Base-by-base conservation (phyloP, 1,140 invertebrate genomes). In the Drosophila grimshawi region DNA sequence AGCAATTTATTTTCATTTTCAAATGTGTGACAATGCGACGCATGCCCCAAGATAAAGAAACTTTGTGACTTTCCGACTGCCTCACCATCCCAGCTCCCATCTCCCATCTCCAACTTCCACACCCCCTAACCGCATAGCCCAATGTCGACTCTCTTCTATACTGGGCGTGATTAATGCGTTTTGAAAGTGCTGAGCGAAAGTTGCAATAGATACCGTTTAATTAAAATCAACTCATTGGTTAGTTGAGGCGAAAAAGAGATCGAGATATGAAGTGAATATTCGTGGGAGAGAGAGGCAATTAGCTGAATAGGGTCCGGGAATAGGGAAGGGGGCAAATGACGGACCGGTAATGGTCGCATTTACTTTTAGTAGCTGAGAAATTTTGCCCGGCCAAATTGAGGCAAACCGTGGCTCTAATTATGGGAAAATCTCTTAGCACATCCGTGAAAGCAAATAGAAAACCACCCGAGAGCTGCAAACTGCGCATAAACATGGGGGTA, bases 21-120 rank as follows among this genome's bases (percentile, higher is more conserved):
- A 78, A 89, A 89, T 81, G 85, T 89, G 85, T 89, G 85, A 89
- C 85, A 89, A 89, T 81, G 74, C 80, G 69, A 88, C 83, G 83
- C 83, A 86, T 88, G 80, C 69, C 53, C 41, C 72, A 46, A 65
- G 83, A 89, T 88, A 83, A 83, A 79, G 49, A 64, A 68, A 68
- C 70, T 72, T 71, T 48, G 57, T 49, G 37, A 2, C 48, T 10
- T 35, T 5, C 33, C 27, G 8, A 4, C 37, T 55, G 7, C 30
- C 33, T 32, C 19, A n/a, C 11, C 19, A 7, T 7, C 2, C 27
- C 29, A 39, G 10, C 29, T 30, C 37, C 19, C 19, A 19, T 19
- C 7, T 32, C n/a, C 29, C 49, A 6, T 19, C 7, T 32, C n/a
- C 29, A 41, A 6, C 10, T 39, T 5, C 35, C 48, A 3, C n/a